Conservation (phyloP, 2,797 vertebrate genomes). For the Myoxocephalus aenaeus region DNA sequence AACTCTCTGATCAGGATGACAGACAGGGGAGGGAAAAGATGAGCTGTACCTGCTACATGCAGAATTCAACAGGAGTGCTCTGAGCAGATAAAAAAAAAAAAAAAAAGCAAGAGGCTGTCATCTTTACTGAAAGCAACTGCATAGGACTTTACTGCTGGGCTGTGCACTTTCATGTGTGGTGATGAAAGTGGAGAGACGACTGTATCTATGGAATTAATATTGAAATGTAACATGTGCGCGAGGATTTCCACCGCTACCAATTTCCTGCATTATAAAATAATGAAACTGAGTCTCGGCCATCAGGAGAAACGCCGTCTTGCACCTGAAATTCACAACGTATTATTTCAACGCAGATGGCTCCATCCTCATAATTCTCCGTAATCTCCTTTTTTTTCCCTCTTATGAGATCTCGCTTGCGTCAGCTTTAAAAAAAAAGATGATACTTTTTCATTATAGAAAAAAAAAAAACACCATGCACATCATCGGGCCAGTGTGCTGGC, state of each 20-base stretch:
- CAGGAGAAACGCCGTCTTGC: not conserved
- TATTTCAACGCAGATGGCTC: constrained; percentile 10
- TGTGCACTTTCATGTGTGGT: constrained; percentile 15
- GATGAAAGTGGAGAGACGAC: not conserved
- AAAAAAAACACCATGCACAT: constrained; percentile 11
- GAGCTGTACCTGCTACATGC: constrained; percentile 53
- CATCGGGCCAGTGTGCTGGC: constrained; percentile 23
- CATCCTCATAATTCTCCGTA: constrained; percentile 20
- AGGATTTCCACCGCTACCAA: not conserved
- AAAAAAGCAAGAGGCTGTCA: constrained; percentile 18
- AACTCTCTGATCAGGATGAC: constrained; percentile 48
- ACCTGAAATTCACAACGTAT: constrained; percentile 7
- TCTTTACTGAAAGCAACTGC: constrained; percentile 16
- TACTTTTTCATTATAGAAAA: constrained; percentile 24
- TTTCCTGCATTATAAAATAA: not conserved
- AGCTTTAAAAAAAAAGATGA: constrained; percentile 8
- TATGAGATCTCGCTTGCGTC: constrained; percentile 47
- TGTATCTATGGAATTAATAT: not conserved
- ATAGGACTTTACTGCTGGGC: constrained; percentile 11
- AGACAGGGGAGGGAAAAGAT: constrained; percentile 30
- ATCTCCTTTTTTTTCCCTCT: constrained; percentile 16
- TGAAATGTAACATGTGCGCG: not conserved
- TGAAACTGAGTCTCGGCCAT: not conserved
- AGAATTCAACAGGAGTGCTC: constrained; percentile 45
- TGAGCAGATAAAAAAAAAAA: not conserved